Percentiles rank a stretch among this genome's conserved stretches.
Evolutionary conservation across 2,888 invertebrate genomes (phyloP).

Genomic region (Andrena camellia): DNA sequence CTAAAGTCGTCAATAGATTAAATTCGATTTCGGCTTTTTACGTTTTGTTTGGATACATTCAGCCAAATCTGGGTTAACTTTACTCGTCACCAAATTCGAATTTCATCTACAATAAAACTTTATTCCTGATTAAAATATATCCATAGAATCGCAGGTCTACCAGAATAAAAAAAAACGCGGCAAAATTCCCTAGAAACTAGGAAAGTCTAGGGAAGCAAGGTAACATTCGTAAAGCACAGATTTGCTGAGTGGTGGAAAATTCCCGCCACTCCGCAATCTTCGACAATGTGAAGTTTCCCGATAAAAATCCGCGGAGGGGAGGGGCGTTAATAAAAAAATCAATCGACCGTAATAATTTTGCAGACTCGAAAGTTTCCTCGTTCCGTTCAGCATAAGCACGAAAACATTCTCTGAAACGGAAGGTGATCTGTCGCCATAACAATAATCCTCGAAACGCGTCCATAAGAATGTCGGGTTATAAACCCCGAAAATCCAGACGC

Average conservation of each 20-base stretch:
- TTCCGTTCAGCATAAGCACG: background rate
- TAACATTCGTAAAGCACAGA: background rate
- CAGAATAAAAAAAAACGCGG: background rate
- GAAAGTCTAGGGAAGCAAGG: background rate
- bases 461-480: conserved; percentile 35
- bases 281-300: background rate
- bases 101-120: too few relatives aligned
- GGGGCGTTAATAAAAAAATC: conserved; percentile 27
- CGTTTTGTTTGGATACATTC: too few relatives aligned
- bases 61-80: too few relatives aligned
- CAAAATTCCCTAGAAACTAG: background rate
- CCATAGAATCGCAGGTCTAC: too few relatives aligned
- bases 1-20: too few relatives aligned
- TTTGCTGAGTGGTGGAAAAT: background rate
- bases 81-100: too few relatives aligned
- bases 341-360: conserved; percentile 6
- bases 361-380: background rate
- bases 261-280: background rate
- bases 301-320: conserved; percentile 3
- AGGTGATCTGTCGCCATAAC: conserved; percentile 35
- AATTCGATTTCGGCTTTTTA: too few relatives aligned
- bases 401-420: conserved; percentile 12
- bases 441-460: conserved; percentile 30
- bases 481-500: conserved; percentile 37
- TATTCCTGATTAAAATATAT: too few relatives aligned